These are phyloP conservation scores for Megalurothrips usitatus DNA, from an alignment of 2,888 invertebrate species.

Conservation along the genomic window DNA sequence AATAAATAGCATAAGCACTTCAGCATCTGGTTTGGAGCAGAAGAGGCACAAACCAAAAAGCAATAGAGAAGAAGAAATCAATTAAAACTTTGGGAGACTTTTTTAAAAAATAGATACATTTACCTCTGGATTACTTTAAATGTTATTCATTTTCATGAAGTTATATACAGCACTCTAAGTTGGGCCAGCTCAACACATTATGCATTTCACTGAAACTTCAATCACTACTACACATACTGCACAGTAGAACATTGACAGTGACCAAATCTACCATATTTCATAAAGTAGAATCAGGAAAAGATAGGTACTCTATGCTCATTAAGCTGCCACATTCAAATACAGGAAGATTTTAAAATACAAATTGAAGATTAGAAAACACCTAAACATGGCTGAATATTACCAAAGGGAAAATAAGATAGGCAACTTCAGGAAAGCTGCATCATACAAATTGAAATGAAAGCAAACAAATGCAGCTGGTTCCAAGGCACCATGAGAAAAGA, in stretches of 20 bases:
- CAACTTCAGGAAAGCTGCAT: too few relatives aligned
- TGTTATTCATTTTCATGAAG: not conserved
- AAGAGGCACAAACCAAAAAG: not conserved
- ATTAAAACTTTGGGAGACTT: not conserved
- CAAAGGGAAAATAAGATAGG: too few relatives aligned
- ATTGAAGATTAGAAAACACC: too few relatives aligned
- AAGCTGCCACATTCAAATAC: too few relatives aligned
- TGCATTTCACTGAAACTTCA: not conserved
- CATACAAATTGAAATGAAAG: too few relatives aligned
- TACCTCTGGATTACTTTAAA: not conserved
- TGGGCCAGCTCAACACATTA: not conserved
- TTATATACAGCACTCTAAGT: not conserved
- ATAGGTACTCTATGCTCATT: too few relatives aligned
- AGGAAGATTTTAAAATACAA: too few relatives aligned
- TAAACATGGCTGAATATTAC: too few relatives aligned
- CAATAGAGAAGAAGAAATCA: not conserved
- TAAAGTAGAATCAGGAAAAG: too few relatives aligned
- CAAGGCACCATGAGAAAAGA: not conserved
- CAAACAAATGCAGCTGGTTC: too few relatives aligned
- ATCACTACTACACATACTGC: not conserved
- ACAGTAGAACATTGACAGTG: not conserved
- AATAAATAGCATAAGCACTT: not conserved
- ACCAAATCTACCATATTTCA: not conserved
- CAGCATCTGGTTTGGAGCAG: not conserved
- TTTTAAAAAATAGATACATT: not conserved